Evolutionary conservation across 2,113 vertebrate genomes (phyloP).

Genomic region (Condylura cristata): DNA sequence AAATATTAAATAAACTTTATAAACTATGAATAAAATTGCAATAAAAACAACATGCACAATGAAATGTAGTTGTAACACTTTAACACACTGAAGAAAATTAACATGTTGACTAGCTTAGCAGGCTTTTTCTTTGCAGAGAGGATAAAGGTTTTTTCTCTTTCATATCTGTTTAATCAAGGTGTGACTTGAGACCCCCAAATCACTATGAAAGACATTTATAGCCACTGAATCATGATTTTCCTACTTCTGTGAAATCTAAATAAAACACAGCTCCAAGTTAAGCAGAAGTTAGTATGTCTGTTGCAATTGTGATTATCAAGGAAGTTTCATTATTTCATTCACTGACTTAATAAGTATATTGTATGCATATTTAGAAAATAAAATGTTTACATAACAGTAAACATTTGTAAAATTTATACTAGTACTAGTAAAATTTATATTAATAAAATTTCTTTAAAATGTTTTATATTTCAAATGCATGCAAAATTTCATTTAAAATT

Average conservation of each 20-base stretch:
- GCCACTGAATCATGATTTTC: not conserved
- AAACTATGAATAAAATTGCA: constrained; percentile 19
- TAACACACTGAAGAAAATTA: constrained; percentile 1
- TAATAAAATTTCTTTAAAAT: constrained; percentile 16
- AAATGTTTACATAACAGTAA: not conserved
- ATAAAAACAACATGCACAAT: not conserved
- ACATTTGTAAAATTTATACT: no score
- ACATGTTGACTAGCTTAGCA: not conserved
- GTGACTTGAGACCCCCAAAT: not conserved
- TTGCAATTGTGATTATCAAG: not conserved
- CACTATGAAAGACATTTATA: not conserved
- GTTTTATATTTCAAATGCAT: not conserved
- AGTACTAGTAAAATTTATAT: not conserved
- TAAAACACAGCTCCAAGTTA: not conserved
- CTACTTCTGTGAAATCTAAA: not conserved
- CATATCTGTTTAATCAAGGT: constrained; percentile 35
- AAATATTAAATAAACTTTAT: constrained; percentile 6
- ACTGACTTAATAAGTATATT: not conserved
- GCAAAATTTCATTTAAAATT: not conserved
- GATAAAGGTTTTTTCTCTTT: not conserved
- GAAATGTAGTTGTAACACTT: not conserved
- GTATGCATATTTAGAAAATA: constrained; percentile 9
- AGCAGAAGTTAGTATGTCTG: not conserved
- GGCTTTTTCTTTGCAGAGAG: not conserved
- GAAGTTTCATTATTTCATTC: not conserved